Percentiles rank a stretch among this genome's conserved stretches.
phyloP scores from a whole-genome alignment of 2,888 invertebrate genomes.

The Ochropleura plecta region DNA sequence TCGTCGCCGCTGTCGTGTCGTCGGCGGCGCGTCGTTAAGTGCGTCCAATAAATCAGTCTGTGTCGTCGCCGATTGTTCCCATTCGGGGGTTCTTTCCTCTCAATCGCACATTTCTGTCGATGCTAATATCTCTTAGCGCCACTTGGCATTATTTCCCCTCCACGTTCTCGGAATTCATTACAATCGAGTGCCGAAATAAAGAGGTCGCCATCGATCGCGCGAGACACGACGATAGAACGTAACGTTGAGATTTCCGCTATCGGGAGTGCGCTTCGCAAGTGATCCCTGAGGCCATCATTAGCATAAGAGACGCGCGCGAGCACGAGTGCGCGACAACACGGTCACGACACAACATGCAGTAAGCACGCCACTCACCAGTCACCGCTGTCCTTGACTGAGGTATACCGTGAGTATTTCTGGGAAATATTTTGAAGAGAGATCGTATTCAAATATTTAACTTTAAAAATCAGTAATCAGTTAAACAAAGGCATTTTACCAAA shows the following conservation, averaged over 20 bases:
- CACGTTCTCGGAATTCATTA: slow-evolving; percentile 35
- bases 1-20: neutral
- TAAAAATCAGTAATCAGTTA: no score
- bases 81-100: slow-evolving; percentile 20
- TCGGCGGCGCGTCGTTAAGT: slow-evolving; percentile 49
- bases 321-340: neutral
- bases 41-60: slow-evolving; percentile 59
- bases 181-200: slow-evolving; percentile 47
- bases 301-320: slow-evolving; percentile 55
- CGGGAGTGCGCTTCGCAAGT: slow-evolving; percentile 37
- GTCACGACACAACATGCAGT: neutral
- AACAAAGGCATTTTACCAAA: no score
- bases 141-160: slow-evolving; percentile 39
- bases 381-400: neutral
- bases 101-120: slow-evolving; percentile 23
- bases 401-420: neutral
- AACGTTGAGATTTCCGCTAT: slow-evolving; percentile 43
- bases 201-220: slow-evolving; percentile 52
- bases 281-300: slow-evolving; percentile 50
- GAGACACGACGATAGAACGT: slow-evolving; percentile 47
- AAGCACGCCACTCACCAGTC: neutral
- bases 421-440: neutral
- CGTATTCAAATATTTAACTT: no score
- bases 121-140: slow-evolving; percentile 36
- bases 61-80: slow-evolving; percentile 38